These are phyloP conservation scores for Pachypanchax playfairii DNA, from an alignment of 2,113 vertebrate genomes.

Conservation along the genomic window DNA sequence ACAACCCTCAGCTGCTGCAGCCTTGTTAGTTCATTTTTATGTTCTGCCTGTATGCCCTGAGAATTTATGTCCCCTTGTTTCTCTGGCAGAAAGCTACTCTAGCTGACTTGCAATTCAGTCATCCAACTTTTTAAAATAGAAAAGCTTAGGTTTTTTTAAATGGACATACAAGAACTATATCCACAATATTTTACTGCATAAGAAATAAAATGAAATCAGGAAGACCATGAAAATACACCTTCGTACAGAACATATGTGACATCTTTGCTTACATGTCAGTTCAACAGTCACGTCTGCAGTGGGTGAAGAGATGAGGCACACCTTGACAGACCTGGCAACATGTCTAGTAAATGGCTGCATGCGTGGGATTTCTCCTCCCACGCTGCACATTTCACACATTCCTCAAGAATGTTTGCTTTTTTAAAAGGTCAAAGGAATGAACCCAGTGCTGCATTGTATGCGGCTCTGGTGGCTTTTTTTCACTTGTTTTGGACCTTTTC, in stretches of 20 bases:
- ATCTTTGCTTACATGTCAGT: constrained; percentile 45
- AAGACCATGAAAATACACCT: constrained; percentile 42
- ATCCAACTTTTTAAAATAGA: too few relatives aligned
- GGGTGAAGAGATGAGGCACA: constrained; percentile 60
- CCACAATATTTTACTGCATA: too few relatives aligned
- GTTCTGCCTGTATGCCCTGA: constrained; percentile 14
- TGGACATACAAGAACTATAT: too few relatives aligned
- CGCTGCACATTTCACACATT: constrained; percentile 76
- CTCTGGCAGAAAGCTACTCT: background rate
- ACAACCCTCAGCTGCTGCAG: constrained; percentile 37
- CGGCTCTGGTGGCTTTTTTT: constrained; percentile 15
- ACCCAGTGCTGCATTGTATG: constrained; percentile 39
- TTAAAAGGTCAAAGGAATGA: constrained; percentile 57
- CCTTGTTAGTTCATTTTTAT: constrained; percentile 28
- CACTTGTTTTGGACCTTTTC: constrained; percentile 23
- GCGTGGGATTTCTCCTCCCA: constrained; percentile 73
- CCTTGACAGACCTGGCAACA: constrained; percentile 68
- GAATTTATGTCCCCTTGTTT: constrained; percentile 2
- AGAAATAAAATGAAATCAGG: constrained; percentile 15
- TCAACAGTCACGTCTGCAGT: constrained; percentile 49
- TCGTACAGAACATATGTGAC: constrained; percentile 13
- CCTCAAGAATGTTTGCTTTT: constrained; percentile 66
- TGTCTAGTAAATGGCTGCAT: constrained; percentile 66
- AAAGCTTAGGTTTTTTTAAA: too few relatives aligned
- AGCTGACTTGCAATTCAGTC: background rate